phyloP scores from a whole-genome alignment of 2,888 invertebrate genomes.

The Noctua pronuba region DNA sequence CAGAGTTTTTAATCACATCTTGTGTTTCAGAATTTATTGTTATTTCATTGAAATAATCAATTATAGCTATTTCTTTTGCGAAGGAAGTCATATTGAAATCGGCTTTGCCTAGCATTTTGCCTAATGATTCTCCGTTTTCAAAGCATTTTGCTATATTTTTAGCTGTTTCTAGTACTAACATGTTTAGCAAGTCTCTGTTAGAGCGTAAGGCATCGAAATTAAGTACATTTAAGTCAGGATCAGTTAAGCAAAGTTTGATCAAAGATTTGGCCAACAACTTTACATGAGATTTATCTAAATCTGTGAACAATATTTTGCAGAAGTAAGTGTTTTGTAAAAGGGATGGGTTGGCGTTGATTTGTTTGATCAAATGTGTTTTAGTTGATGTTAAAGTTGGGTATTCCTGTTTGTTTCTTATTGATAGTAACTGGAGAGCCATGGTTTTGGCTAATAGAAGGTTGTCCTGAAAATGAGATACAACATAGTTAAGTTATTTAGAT shows the following conservation, averaged over 20 bases:
- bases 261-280: conserved; percentile 80
- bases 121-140: conserved; percentile 76
- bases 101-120: conserved; percentile 77
- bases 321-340: conserved; percentile 74
- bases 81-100: conserved; percentile 78
- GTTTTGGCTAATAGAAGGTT: conserved; percentile 80
- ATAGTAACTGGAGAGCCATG: conserved; percentile 75
- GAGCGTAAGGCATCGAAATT: conserved; percentile 73
- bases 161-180: conserved; percentile 78
- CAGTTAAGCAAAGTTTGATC: conserved; percentile 74
- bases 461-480: conserved; percentile 76
- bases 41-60: conserved; percentile 74
- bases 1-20: conserved; percentile 71
- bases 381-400: conserved; percentile 63
- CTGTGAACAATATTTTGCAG: conserved; percentile 75
- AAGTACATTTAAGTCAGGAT: conserved; percentile 71
- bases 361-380: conserved; percentile 80
- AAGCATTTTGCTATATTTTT: conserved; percentile 79
- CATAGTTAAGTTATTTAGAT: not conserved
- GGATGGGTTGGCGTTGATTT: conserved; percentile 71
- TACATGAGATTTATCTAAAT: conserved; percentile 78
- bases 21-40: conserved; percentile 68
- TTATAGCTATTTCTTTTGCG: conserved; percentile 73
- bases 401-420: conserved; percentile 63
- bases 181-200: conserved; percentile 78